These are phyloP conservation scores for Poeciliopsis prolifica DNA, from an alignment of 2,113 vertebrate species.

Conservation along the genomic window DNA sequence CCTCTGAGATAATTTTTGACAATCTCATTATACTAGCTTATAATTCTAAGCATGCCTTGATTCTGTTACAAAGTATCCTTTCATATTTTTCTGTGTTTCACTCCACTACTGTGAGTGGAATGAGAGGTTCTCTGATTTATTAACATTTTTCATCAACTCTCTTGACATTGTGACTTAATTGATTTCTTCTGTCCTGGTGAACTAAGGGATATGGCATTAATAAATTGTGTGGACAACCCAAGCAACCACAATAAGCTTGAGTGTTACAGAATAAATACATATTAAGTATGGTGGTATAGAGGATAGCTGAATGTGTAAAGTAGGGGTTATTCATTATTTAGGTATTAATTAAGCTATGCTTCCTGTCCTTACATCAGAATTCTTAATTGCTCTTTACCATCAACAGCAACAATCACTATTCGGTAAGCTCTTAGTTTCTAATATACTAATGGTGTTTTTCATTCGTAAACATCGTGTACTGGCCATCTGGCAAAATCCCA, in stretches of 20 bases:
- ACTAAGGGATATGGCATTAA: conserved; percentile 28
- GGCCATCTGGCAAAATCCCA: conserved; percentile 60
- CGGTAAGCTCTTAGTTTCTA: conserved; percentile 51
- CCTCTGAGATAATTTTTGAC: conserved; percentile 57
- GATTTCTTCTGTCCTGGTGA: conserved; percentile 30
- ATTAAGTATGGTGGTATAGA: background rate
- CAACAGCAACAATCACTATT: conserved; percentile 42
- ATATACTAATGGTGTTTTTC: conserved; percentile 62
- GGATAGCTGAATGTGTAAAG: conserved; percentile 25
- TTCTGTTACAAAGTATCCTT: conserved; percentile 46
- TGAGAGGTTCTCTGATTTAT: conserved; percentile 48
- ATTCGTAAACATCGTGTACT: conserved; percentile 37
- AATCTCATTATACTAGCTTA: conserved; percentile 61
- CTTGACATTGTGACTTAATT: conserved; percentile 52
- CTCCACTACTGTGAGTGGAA: background rate
- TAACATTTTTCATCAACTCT: conserved; percentile 46
- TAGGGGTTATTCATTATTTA: conserved; percentile 46
- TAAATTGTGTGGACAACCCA: conserved; percentile 31
- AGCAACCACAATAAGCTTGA: background rate
- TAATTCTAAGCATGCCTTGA: conserved; percentile 43
- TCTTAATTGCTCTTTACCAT: conserved; percentile 41
- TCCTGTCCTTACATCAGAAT: conserved; percentile 31
- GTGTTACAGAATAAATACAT: conserved; percentile 14
- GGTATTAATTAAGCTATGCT: conserved; percentile 29
- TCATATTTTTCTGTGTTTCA: conserved; percentile 30